These are phyloP conservation scores for Haliclona indistincta DNA, from an alignment of 37 sponge, comb jelly and placozoan species.

Conservation along the genomic window DNA sequence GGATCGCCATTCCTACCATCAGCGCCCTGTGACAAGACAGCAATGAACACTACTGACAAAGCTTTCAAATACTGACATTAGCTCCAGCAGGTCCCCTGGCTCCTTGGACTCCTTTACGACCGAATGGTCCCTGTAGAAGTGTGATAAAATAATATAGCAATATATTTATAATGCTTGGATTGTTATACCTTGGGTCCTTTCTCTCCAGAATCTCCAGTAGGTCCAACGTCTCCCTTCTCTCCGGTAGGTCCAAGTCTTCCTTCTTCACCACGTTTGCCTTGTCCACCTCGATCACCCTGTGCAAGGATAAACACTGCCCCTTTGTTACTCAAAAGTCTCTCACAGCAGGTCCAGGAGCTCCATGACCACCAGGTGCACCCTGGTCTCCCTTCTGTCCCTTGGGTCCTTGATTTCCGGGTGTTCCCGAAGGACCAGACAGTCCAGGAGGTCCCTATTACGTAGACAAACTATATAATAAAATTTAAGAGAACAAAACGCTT, in stretches of 20 bases:
- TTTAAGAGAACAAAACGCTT: no score
- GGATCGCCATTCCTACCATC: slow-evolving; percentile 13
- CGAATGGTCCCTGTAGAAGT: slow-evolving; percentile 48
- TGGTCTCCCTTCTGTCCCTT: slow-evolving; percentile 30
- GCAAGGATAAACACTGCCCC: no score
- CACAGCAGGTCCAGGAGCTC: slow-evolving; percentile 40
- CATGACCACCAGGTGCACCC: slow-evolving; percentile 29
- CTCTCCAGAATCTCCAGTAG: neutral
- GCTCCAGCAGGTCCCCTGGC: slow-evolving; percentile 22
- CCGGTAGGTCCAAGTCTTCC: slow-evolving; percentile 17
- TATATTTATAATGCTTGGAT: neutral
- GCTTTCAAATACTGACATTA: slow-evolving; percentile 38
- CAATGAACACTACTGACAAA: slow-evolving; percentile 37
- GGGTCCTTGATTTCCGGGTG: slow-evolving; percentile 40
- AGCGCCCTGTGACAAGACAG: slow-evolving; percentile 6
- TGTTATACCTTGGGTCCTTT: slow-evolving; percentile 17
- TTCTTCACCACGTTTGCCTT: slow-evolving; percentile 44
- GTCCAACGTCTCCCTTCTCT: slow-evolving; percentile 4
- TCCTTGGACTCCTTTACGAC: slow-evolving; percentile 34
- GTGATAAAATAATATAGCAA: no score
- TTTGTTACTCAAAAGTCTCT: no score
- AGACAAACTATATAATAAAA: no score
- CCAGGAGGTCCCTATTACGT: slow-evolving; percentile 22
- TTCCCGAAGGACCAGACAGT: slow-evolving; percentile 17
- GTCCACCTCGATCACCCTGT: slow-evolving; percentile 46